Base-by-base conservation (phyloP, 2,797 vertebrate genomes). In the Tragopan temminckii region DNA sequence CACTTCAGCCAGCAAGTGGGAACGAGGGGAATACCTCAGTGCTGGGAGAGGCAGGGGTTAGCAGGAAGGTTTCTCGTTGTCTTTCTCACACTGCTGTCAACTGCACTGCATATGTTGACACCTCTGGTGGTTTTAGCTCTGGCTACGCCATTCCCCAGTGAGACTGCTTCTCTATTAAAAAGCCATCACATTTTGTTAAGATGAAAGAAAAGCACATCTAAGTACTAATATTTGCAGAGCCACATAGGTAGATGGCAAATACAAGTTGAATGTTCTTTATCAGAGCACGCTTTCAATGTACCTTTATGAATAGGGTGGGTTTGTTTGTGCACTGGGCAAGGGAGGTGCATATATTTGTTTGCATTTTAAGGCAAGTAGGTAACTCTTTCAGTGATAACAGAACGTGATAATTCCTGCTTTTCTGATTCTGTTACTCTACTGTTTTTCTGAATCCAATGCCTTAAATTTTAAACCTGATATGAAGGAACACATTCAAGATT, bases 91-190 rank as follows among this genome's bases (percentile, higher is more conserved):
- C 61, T 0, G 0, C 40, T 71, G 21, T 52, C 0, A 4, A 17
- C 36, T 52, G n/a, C 24, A 38, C 18, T 35, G 35, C 42, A 7
- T 59, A n/a, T 52, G 63, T 85, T 80, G 91, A 84, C 87, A 55
- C 69, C 85, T 72, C 69, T 0, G 2, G 74, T 40, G 85, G 3
- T 48, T 83, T 27, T 58, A 71, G 58, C 5, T 64, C 53, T 25
- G 67, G 18, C 13, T 62, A 90, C 93, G 33, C 36, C 27, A n/a
- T 79, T 80, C 70, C 23, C 52, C 67, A 53, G 0, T 20, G 63
- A 83, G 33, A 67, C 38, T 40, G 19, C 36, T 94, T 85, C 87
- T 83, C 86, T 83, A 92, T 94, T 93, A 89, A 90, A 92, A 95
- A 81, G 42, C 70, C 72, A 86, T 81, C 1, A 0, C 31, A 21